Percentiles rank a stretch among this genome's conserved stretches.
phyloP scores from a whole-genome alignment of 2,888 invertebrate species.

The Elmis aenea region DNA sequence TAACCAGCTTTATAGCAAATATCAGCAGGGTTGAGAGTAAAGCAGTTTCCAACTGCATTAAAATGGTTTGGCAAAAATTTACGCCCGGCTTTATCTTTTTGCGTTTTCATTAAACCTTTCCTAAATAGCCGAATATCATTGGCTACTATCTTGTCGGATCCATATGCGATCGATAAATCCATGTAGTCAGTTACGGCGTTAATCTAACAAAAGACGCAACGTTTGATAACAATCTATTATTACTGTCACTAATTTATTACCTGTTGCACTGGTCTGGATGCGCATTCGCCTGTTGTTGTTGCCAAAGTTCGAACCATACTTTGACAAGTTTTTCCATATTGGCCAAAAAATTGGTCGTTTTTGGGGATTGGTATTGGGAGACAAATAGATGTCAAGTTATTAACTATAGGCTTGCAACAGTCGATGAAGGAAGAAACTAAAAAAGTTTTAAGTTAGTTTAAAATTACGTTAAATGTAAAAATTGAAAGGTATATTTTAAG shows the following conservation, averaged over 20 bases:
- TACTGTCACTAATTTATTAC: not conserved
- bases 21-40: not conserved
- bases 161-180: constrained; percentile 7
- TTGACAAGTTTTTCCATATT: constrained; percentile 5
- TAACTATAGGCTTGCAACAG: constrained; percentile 4
- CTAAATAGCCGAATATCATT: constrained; percentile 1
- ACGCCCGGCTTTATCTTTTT: not conserved
- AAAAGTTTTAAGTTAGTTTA: too few relatives aligned
- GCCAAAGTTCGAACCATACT: not conserved
- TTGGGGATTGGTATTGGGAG: constrained; percentile 2
- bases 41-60: not conserved
- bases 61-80: constrained; percentile 2
- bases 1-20: constrained; percentile 5
- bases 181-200: constrained; percentile 7
- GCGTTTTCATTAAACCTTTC: constrained; percentile 3
- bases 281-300: not conserved
- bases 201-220: constrained; percentile 1
- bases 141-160: not conserved
- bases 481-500: too few relatives aligned
- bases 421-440: too few relatives aligned
- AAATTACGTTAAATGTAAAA: too few relatives aligned
- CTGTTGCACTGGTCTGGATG: not conserved
- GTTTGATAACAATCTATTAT: not conserved
- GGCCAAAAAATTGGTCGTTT: constrained; percentile 6
- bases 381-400: not conserved